A percentile compares a stretch with the other conserved stretches of the same genome.
Conservation (phyloP, 2,888 invertebrate species). For the Heliconius aoede region DNA sequence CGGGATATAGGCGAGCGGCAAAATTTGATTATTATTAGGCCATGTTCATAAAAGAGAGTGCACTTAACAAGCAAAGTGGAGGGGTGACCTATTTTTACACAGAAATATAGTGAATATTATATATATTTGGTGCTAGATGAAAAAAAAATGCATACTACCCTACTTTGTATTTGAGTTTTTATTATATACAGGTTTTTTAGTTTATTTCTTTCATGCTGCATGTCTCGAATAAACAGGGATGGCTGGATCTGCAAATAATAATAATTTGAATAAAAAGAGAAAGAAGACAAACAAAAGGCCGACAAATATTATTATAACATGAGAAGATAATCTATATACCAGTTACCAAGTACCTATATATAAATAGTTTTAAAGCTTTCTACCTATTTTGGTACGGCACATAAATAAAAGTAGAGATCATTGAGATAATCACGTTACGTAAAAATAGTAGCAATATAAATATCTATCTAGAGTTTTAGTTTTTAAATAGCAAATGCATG, state of each 20-base stretch:
- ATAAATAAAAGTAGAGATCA: too few species aligned
- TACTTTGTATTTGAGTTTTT: neutral
- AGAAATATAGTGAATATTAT: conserved; percentile 15
- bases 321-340: too few species aligned
- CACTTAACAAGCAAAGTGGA: conserved; percentile 29
- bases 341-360: too few species aligned
- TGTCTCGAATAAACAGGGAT: too few species aligned
- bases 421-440: too few species aligned
- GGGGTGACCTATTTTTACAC: conserved; percentile 23
- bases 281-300: too few species aligned
- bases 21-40: conserved; percentile 38
- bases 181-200: neutral
- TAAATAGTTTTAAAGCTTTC: too few species aligned
- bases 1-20: conserved; percentile 26
- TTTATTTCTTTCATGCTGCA: too few species aligned
- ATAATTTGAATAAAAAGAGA: too few species aligned
- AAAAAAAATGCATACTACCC: neutral
- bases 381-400: too few species aligned
- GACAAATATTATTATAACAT: too few species aligned
- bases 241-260: too few species aligned
- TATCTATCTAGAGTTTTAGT: neutral
- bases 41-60: conserved; percentile 36
- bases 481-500: neutral
- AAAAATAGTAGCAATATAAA: neutral
- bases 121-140: neutral